Conservation (phyloP, 1,140 invertebrate genomes). For the Daktulosphaira vitifoliae region DNA sequence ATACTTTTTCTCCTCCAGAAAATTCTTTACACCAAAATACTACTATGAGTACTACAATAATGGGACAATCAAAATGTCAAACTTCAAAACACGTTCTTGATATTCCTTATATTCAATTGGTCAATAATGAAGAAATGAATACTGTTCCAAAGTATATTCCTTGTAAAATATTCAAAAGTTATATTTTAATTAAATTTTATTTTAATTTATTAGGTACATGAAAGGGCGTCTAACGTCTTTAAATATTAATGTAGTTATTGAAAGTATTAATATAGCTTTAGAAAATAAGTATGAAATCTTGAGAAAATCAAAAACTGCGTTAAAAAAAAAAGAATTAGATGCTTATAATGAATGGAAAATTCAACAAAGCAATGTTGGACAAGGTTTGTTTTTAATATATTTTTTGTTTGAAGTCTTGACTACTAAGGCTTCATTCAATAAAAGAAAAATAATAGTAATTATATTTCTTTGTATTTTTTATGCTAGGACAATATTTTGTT, state of each 20-base stretch:
- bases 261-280: constrained; percentile 22
- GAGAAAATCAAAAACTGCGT: neutral
- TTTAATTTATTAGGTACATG: constrained; percentile 15
- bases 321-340: constrained; percentile 29
- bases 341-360: constrained; percentile 21
- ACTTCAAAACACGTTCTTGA: neutral
- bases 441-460: no score
- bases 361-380: constrained; percentile 18
- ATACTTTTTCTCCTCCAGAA: neutral
- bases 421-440: no score
- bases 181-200: neutral
- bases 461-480: neutral
- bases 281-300: constrained; percentile 31
- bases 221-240: constrained; percentile 24
- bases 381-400: neutral
- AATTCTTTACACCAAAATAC: neutral
- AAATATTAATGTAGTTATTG: constrained; percentile 25
- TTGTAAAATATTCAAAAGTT: neutral
- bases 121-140: constrained; percentile 19
- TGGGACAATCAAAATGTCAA: constrained; percentile 9
- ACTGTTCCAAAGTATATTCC: constrained; percentile 17
- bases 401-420: no score
- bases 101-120: constrained; percentile 5
- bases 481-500: constrained; percentile 20
- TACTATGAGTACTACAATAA: constrained; percentile 1